Conservation (phyloP, 2,113 vertebrate genomes). For the Colius striatus region DNA sequence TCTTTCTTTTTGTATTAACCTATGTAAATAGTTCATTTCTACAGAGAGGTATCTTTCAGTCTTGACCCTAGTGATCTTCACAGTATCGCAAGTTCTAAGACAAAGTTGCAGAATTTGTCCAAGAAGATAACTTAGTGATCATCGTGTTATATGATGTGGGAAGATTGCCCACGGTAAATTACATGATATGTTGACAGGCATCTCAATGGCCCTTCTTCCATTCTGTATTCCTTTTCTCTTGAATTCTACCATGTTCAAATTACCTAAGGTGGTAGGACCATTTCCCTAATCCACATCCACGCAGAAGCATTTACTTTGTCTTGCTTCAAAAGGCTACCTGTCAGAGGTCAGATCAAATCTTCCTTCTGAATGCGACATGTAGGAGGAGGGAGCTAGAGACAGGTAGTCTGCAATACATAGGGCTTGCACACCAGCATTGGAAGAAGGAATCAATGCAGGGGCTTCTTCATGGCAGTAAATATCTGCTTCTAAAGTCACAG, state of each 20-base stretch:
- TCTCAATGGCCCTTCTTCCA: background rate
- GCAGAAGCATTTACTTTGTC: background rate
- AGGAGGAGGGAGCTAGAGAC: background rate
- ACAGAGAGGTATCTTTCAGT: background rate
- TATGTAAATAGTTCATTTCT: background rate
- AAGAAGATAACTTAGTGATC: background rate
- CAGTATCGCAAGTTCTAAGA: background rate
- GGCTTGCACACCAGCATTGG: accelerated
- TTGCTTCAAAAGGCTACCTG: background rate
- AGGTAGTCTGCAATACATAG: background rate
- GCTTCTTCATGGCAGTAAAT: background rate
- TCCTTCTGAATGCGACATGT: background rate
- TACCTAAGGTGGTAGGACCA: background rate
- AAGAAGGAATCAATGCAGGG: background rate
- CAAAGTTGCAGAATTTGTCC: background rate
- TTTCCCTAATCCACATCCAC: background rate
- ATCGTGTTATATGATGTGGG: background rate
- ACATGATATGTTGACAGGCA: accelerated
- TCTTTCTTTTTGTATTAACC: background rate
- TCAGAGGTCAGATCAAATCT: background rate
- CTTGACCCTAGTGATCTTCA: background rate
- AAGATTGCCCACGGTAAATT: background rate
- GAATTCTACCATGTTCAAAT: background rate
- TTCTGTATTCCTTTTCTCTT: background rate
- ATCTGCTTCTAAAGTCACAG: background rate